These are phyloP conservation scores for Callipepla squamata DNA, from an alignment of 2,113 vertebrate species.

Conservation along the genomic window DNA sequence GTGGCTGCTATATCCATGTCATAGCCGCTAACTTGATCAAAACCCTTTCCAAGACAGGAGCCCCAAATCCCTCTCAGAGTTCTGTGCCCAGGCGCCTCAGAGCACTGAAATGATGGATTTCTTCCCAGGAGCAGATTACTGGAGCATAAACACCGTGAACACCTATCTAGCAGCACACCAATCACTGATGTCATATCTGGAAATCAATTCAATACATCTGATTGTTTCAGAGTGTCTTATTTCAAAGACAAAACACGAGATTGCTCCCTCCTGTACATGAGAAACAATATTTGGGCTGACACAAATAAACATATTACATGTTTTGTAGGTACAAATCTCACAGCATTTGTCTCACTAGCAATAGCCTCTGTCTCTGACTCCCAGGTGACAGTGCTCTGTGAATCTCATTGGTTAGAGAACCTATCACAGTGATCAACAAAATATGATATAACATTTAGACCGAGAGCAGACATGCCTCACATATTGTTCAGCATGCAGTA, in stretches of 20 bases:
- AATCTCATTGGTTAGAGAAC: not conserved
- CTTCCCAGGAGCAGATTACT: constrained; percentile 20
- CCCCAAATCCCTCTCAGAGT: not conserved
- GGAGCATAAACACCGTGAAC: not conserved
- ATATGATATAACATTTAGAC: not conserved
- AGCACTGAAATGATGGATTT: constrained; percentile 36
- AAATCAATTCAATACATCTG: not conserved
- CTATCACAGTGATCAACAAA: not conserved
- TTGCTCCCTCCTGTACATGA: not conserved
- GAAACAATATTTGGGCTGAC: not conserved
- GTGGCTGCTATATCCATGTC: accelerated
- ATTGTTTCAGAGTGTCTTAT: not conserved
- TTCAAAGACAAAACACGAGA: not conserved
- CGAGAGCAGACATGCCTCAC: accelerated
- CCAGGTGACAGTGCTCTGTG: not conserved
- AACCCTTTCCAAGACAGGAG: not conserved
- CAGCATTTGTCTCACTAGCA: not conserved
- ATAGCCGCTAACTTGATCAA: not conserved
- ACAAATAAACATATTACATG: not conserved
- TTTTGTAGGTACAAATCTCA: not conserved
- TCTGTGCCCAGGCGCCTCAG: not conserved
- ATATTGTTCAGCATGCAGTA: not conserved
- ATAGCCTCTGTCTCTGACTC: not conserved
- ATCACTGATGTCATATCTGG: accelerated
- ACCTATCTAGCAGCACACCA: not conserved